phyloP scores from a whole-genome alignment of 92 coral and sea anemone species.

The Desmophyllum pertusum region DNA sequence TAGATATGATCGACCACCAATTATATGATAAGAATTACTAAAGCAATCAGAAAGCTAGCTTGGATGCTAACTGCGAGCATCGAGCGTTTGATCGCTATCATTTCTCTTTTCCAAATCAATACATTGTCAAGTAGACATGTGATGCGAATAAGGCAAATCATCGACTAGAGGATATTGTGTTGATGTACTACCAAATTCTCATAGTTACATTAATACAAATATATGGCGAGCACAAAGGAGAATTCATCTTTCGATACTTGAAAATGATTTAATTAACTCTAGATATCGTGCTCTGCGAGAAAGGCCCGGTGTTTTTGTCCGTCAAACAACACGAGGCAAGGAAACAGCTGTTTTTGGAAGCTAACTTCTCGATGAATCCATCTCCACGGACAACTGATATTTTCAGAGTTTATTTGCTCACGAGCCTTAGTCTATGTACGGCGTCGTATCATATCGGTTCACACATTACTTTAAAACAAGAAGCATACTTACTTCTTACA shows the following conservation, averaged over 20 bases:
- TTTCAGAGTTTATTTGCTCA: background rate
- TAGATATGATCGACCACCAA: background rate
- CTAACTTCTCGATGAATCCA: background rate
- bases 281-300: background rate
- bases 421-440: background rate
- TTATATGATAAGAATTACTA: background rate
- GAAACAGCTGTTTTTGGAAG: background rate
- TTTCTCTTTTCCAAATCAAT: background rate
- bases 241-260: no score
- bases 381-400: background rate
- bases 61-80: background rate
- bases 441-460: background rate
- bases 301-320: background rate
- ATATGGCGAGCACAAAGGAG: background rate
- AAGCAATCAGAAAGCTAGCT: background rate
- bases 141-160: background rate
- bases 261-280: no score
- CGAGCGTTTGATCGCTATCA: background rate
- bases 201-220: no score
- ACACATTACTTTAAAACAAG: background rate
- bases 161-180: background rate
- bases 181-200: background rate
- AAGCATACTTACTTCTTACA: conserved; percentile 83
- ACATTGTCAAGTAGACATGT: background rate
- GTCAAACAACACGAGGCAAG: background rate